Base-by-base conservation (phyloP, 2,888 invertebrate genomes). In the Liopterus haemorrhoidalis region DNA sequence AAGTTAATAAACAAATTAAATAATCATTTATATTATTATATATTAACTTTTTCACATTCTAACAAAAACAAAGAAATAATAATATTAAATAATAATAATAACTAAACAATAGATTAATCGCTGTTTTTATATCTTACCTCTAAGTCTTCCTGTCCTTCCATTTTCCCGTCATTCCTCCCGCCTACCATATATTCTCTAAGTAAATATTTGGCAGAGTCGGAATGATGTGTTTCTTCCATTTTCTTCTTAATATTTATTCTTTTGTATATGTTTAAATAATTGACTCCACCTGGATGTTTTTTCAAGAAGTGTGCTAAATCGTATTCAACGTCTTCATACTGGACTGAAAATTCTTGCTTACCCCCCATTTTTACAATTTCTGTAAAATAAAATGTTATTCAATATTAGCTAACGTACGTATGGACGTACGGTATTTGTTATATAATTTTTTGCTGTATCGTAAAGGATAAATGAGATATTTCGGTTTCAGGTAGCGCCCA, bases 241-340 rank as follows among this genome's bases (percentile, higher is more conserved):
- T 72, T 75, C 12, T 69, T 63, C 14, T 70, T 62, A 21, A 82
- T 65, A 39, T 74, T 73, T 56, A 70, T 73, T 3, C 74, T 73
- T 56, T 70, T 67, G 53, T 70, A 80, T n/a, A 65, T 64, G 52
- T 72, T 68, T 1, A 87, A 64, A 1, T 80, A 80, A 55, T 78
- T 79, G 0, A 75, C 62, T 0, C 87, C 86, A 0, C 86, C 87
- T 0, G 87, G 87, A 63, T 87, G 86, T 55, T 83, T 79, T 39
- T 72, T 73, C 38, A 83, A 56, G 58, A 87, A 85, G 22, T 70
- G 64, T 33, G 73, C 68, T 41, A 87, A 69, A 59, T 87, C 78
- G 65, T 85, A 85, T 36, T 64, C 65, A 24, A 73, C 68, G 5
- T 64, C 64, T 5, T 59, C 57, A 58, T 71, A 67, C 15, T 60